Evolutionary conservation across 1,140 invertebrate species (phyloP).

Genomic region (Holotrichia oblita): DNA sequence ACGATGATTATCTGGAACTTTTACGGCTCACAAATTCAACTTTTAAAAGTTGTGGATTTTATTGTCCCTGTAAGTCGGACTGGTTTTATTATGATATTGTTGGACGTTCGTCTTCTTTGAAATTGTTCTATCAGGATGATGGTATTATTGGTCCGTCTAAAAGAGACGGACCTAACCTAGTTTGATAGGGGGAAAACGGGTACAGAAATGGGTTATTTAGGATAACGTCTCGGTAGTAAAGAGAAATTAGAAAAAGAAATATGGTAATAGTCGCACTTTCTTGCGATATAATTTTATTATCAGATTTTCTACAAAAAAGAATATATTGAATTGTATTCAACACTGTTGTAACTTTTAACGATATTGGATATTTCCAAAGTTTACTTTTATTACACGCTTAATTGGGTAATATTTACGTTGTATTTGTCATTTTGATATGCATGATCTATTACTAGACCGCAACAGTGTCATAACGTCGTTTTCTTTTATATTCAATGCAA

Average conservation of each 20-base stretch:
- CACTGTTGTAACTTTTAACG: too few species aligned
- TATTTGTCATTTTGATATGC: too few species aligned
- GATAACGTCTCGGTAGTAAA: background rate
- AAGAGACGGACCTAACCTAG: background rate
- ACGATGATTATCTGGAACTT: conserved; percentile 7
- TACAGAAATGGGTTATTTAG: background rate
- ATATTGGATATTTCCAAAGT: too few species aligned
- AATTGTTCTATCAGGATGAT: conserved; percentile 1
- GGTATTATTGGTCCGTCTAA: background rate
- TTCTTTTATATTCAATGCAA: too few species aligned
- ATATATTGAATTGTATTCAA: too few species aligned
- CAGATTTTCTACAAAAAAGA: too few species aligned
- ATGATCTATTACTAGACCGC: too few species aligned
- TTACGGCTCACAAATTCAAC: conserved; percentile 7
- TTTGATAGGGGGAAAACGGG: background rate
- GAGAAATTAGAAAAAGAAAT: background rate
- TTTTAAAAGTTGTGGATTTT: conserved; percentile 8
- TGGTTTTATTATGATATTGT: conserved; percentile 9
- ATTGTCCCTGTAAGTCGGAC: conserved; percentile 1
- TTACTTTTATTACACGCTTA: too few species aligned
- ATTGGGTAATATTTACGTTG: too few species aligned
- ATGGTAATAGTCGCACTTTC: background rate
- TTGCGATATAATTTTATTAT: too few species aligned
- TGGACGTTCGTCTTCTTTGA: background rate
- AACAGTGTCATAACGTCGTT: too few species aligned